A percentile compares a stretch with the other conserved stretches of the same genome.
phyloP scores from a whole-genome alignment of 2,888 invertebrate genomes.

The Synanthedon formicaeformis region DNA sequence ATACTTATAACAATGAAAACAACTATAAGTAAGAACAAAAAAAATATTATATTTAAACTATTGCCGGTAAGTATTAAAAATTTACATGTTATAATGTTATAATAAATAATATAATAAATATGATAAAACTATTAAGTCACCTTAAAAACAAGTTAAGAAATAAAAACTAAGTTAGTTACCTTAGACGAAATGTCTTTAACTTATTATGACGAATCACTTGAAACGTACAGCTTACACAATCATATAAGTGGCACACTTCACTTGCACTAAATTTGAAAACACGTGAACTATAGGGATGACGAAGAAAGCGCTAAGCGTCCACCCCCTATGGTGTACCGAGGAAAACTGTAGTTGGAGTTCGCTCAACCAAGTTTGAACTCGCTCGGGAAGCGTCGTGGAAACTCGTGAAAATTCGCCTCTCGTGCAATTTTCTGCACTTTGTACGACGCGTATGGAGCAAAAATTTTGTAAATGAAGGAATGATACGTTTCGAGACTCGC shows the following conservation, averaged over 20 bases:
- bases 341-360: neutral
- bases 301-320: neutral
- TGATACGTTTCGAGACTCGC: too few species aligned
- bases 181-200: constrained; percentile 6
- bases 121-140: too few species aligned
- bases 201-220: constrained; percentile 11
- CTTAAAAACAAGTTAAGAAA: too few species aligned
- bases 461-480: too few species aligned
- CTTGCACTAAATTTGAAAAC: constrained; percentile 22
- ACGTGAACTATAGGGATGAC: constrained; percentile 2
- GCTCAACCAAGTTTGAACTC: constrained; percentile 27
- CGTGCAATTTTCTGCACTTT: neutral
- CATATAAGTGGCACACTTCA: constrained; percentile 26
- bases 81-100: too few species aligned
- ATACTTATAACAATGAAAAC: too few species aligned
- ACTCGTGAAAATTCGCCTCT: constrained; percentile 26
- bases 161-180: too few species aligned
- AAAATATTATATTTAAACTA: too few species aligned
- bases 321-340: neutral
- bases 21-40: too few species aligned
- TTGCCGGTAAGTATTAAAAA: too few species aligned
- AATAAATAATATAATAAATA: too few species aligned
- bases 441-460: neutral
- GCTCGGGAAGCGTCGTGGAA: constrained; percentile 15
- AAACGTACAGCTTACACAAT: constrained; percentile 13